A percentile compares a stretch with the other conserved stretches of the same genome.
phyloP scores from a whole-genome alignment of 2,797 vertebrate genomes.

The Muraenolepis orangiensis region DNA sequence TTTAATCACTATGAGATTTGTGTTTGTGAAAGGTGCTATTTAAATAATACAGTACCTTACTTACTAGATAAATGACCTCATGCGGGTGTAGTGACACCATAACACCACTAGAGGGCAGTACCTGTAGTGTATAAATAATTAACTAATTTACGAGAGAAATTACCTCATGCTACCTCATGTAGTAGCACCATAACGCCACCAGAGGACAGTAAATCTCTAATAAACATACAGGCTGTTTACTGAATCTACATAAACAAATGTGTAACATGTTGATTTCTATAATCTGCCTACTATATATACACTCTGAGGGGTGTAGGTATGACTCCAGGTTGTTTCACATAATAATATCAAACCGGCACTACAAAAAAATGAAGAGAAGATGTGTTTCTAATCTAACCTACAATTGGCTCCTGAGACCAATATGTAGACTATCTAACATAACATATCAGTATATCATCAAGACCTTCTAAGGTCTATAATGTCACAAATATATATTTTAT shows the following conservation, averaged over 20 bases:
- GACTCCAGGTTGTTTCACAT: neutral
- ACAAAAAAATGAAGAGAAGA: neutral
- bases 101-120: neutral
- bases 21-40: too few species aligned
- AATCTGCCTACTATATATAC: neutral
- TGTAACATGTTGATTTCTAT: neutral
- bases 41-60: too few species aligned
- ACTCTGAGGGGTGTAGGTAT: neutral
- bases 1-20: too few species aligned
- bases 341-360: neutral
- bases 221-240: neutral
- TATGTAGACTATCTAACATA: too few species aligned
- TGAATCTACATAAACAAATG: neutral
- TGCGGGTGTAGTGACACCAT: neutral
- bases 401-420: neutral
- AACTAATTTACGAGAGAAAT: neutral
- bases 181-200: neutral
- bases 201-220: neutral
- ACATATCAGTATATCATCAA: too few species aligned
- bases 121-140: too few species aligned
- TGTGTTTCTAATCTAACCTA: neutral
- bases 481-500: neutral
- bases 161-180: neutral
- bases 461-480: neutral
- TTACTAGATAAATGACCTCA: neutral